Evolutionary conservation across 2,797 vertebrate genomes (phyloP), one percentile per base, ranked within the genome.

Genomic region (Microcaecilia unicolor): DNA sequence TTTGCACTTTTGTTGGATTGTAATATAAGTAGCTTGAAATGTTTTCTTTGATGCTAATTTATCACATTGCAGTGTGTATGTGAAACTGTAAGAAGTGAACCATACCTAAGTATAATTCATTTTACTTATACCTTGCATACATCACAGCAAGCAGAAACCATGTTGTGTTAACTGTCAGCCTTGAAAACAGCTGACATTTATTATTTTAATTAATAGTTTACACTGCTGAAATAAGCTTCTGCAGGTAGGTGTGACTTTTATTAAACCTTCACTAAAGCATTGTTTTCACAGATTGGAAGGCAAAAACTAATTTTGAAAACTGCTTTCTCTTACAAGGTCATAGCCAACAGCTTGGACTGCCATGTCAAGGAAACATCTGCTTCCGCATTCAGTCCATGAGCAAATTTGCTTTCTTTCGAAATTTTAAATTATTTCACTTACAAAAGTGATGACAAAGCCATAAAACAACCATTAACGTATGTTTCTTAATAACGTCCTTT

Each of bases 141-240:
- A 36, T 78, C 70, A 69, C 49, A 48, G 74, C 70, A 80, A 74
- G 75, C 61, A 75, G 80, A 78, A 78, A 64, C 72, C 68, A 65
- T 27, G 30, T 61, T 57, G 58, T 77, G 70, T 75, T 83, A 76
- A 58, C 72, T 79, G 80, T 83, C 83, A 83, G 72, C 59, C 51
- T 68, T 57, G 20, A 42, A 79, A 81, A 70, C 49, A 71, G 80
- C 83, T 83, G 80, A 83, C 80, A 73, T 82, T 79, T 76, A 68
- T 83, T 83, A 81, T 84, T 81, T 74, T 83, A 84, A 85, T 83
- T 79, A 80, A 81, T 78, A 77, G 76, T 83, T 80, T 76, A 74
- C 74, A 76, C 69, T 81, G 79, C 81, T 78, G 72, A 84, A 83
- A 81, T 70, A 74, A 81, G 78, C 76, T 64, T 64, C 61, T 70